Evolutionary conservation across 2,888 invertebrate genomes (phyloP), one percentile per base, ranked within the genome.

Genomic region (Nemapogon koenigi): DNA sequence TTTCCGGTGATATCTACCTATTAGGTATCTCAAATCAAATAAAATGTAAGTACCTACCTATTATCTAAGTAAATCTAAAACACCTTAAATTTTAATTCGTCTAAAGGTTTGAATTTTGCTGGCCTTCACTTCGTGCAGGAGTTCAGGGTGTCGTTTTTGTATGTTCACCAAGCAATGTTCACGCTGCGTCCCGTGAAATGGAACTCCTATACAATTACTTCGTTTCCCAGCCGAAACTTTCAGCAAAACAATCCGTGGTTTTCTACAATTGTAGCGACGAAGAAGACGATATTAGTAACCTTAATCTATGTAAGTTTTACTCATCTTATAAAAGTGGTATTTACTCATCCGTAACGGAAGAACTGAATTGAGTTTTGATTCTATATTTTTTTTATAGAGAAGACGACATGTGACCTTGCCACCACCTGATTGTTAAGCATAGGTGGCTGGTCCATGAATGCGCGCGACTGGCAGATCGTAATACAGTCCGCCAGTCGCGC

Each of bases 21-120:
- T n/a, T n/a, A n/a, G n/a, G n/a, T n/a, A n/a, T n/a, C n/a, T n/a
- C n/a, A n/a, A n/a, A n/a, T n/a, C n/a, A n/a, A n/a, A n/a, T n/a
- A n/a, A n/a, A n/a, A n/a, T n/a, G n/a, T n/a, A n/a, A n/a, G n/a
- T n/a, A n/a, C n/a, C n/a, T 22, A 8, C 22, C 6, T 22, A 7
- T 22, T 22, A 8, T 22, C 10, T 6, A 22, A 7, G 6, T 22
- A 7, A 7, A 22, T 7, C 10, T 8, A 6, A 22, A 59, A 61
- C 43, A 83, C 72, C 84, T 85, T 66, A 27, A 38, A 59, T 60
- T 35, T 50, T n/a, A n/a, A n/a, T n/a, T n/a, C n/a, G n/a, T n/a
- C n/a, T n/a, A n/a, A n/a, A 90, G 90, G 53, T 90, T 83, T 65
- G 86, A 88, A 56, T 78, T 81, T 6, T 89, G 89, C 52, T 91